Conservation (phyloP, 1,140 invertebrate species). For the Lepidurus couesii region DNA sequence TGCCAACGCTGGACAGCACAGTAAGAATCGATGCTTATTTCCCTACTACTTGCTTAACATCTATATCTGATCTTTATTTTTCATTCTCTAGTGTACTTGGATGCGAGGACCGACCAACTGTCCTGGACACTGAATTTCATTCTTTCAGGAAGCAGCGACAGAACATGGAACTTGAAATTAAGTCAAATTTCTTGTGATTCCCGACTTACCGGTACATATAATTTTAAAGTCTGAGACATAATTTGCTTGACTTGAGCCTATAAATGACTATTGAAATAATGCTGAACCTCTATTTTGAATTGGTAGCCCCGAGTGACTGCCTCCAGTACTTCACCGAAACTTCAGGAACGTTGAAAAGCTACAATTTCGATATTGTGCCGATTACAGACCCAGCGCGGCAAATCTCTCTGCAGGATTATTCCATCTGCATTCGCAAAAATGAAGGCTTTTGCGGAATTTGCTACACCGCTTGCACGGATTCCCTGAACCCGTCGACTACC, state of each 20-base stretch:
- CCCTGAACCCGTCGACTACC: not conserved
- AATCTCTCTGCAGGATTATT: conserved; percentile 29
- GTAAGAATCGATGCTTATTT: conserved; percentile 19
- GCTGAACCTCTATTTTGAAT: not conserved
- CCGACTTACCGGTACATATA: conserved; percentile 11
- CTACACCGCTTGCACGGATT: conserved; percentile 28
- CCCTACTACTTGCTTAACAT: not conserved
- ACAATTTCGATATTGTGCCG: conserved; percentile 57
- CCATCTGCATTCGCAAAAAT: conserved; percentile 29
- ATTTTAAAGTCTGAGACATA: not conserved
- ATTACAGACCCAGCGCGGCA: not conserved
- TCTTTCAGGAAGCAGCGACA: not conserved
- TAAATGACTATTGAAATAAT: not conserved
- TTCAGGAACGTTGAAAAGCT: conserved; percentile 62
- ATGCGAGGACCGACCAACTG: not conserved
- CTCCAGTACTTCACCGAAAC: conserved; percentile 64
- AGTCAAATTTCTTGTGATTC: conserved; percentile 30
- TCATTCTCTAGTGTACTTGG: not conserved
- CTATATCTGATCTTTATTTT: not conserved
- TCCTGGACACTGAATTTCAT: not conserved
- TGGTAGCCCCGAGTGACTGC: conserved; percentile 46
- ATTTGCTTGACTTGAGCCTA: not conserved
- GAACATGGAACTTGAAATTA: conserved; percentile 32
- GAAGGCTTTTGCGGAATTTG: conserved; percentile 30
- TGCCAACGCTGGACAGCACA: conserved; percentile 29